Base-by-base conservation (phyloP, 2,888 invertebrate species). In the Dinocampus coccinellae region DNA sequence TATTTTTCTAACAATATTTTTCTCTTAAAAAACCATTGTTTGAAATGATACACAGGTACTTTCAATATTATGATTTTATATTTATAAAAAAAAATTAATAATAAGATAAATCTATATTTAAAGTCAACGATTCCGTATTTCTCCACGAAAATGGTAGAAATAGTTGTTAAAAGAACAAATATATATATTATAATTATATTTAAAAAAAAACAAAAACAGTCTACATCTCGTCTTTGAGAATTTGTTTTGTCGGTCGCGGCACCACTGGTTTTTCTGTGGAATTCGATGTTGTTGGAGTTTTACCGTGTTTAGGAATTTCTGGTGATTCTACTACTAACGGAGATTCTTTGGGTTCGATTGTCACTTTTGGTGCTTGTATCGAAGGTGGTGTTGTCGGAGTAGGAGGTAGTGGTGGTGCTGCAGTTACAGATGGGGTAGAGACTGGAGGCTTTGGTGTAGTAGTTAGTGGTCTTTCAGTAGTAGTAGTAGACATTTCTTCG, bases 281-380 rank as follows among this genome's bases (percentile, higher is more conserved):
- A 72, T 42, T 64, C 58, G 64, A 1, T 13, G 53, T 13, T 42
- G 55, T n/a, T 55, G 73, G 29, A 29, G 13, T 16, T 13, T 13
- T 24, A 3, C 29, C 34, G 33, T 77, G 76, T 63, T 77, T 79
- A 26, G 72, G 69, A 60, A 78, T 70, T 52, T 67, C 75, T 6
- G 75, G 47, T 16, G 16, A 16, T 47, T 20, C 68, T 3, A 76
- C 68, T 64, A n/a, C 39, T n/a, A 39, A 13, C 9, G 47, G 47
- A 7, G 16, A 7, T 16, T 20, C 47, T 7, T 7, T 16, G 16
- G 57, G 24, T 57, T 24, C n/a, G 9, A 80, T 79, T 3, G 83
- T 79, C 0, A 85, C 78, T 76, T 80, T 80, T 22, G 82, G 76
- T 9, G 78, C 74, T 22, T 76, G 67, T 13, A 77, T 75, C 47